These are phyloP conservation scores for Copidosoma aretas DNA, from an alignment of 2,888 invertebrate species.

Conservation along the genomic window DNA sequence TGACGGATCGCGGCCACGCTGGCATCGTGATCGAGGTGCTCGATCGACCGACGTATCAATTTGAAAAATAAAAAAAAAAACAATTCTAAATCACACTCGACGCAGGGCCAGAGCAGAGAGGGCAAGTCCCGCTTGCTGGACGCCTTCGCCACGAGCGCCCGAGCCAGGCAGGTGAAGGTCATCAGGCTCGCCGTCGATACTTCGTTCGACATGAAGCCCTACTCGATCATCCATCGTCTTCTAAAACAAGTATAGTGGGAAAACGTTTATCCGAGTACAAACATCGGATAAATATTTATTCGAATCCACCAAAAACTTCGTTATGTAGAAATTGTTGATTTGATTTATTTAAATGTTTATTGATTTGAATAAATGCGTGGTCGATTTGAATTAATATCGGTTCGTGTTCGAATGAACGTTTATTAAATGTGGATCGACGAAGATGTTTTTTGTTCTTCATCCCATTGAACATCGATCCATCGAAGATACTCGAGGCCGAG, in stretches of 20 bases:
- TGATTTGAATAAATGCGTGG: too few relatives aligned
- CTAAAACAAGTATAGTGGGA: constrained; percentile 50
- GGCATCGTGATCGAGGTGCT: constrained; percentile 65
- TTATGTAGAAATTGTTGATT: too few relatives aligned
- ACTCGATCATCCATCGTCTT: constrained; percentile 44
- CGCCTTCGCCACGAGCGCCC: constrained; percentile 58
- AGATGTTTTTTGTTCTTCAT: background rate
- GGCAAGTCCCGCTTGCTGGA: constrained; percentile 69
- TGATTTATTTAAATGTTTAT: too few relatives aligned
- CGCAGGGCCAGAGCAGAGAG: constrained; percentile 64
- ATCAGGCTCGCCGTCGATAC: constrained; percentile 42
- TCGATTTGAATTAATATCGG: too few relatives aligned
- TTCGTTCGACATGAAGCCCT: constrained; percentile 43
- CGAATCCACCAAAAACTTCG: too few relatives aligned
- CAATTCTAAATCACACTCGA: background rate
- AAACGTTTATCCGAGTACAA: too few relatives aligned
- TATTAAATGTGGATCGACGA: too few relatives aligned
- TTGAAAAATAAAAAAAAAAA: background rate
- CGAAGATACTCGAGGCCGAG: constrained; percentile 42
- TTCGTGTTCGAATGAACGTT: too few relatives aligned
- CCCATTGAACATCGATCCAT: background rate
- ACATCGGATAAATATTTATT: too few relatives aligned
- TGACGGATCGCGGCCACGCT: constrained; percentile 60
- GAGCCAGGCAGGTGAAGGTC: constrained; percentile 43
- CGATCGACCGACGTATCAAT: too few relatives aligned